Base-by-base conservation (phyloP, 2,797 vertebrate species). In the Moxostoma hubbsi region DNA sequence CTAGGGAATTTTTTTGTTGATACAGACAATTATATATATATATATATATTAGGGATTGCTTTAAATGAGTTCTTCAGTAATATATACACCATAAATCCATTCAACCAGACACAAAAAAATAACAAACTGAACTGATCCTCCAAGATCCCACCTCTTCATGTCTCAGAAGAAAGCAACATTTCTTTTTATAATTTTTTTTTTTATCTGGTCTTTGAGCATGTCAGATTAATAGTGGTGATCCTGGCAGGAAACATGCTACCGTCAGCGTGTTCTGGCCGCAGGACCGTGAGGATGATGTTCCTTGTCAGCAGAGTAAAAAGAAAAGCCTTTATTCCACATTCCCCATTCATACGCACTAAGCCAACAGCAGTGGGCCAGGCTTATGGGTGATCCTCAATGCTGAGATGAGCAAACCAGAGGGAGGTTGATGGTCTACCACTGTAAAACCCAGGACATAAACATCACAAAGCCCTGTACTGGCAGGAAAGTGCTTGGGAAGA, bases 261-360 rank as follows among this genome's bases (percentile, higher is more conserved):
- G 47, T 79, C 69, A 79, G 69, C 68, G 65, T 55, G 50, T 68
- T 68, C 54, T 45, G 65, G 24, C 24, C 24, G 24, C 24, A 24
- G 63, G 8, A 64, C 10, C 10, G 49, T n/a, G 66, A 78, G 50
- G 11, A 11, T 64, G 76, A 78, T 55, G 12, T 54, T 79, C 50
- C 15, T 59, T 79, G 76, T 72, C 59, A 71, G 58, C 58, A 51
- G 45, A 5, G 45, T n/a, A 62, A 13, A 10, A 63, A 70, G 67
- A 65, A 79, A 72, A 65, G 58, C 61, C 77, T 79, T 72, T 65
- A 72, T 65, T 73, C 61, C 61, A 47, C 68, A 72, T n/a, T 58
- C 73, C 69, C 58, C 59, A 79, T 79, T 79, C 61, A 79, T 70
- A 59, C 13, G 12, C 69, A 24, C 15, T 55, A 67, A 71, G 68